Conservation (phyloP, 53 echinoderm and acorn worm genomes). For the Zoroaster sp. region DNA sequence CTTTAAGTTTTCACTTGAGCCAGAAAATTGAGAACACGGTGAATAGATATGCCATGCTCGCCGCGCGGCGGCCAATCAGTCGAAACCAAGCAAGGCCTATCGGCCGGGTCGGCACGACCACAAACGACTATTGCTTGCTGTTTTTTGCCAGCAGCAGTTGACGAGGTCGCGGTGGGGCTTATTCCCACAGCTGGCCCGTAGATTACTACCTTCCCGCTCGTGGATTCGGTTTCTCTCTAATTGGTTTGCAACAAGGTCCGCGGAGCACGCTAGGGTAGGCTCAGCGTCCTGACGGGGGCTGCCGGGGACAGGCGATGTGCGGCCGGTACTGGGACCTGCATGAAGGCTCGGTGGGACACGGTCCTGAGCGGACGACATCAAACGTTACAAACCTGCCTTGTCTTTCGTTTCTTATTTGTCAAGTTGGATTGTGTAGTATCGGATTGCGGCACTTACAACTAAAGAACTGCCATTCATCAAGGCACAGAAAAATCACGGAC, state of each 20-base stretch:
- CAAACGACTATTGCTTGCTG: conserved; percentile 54
- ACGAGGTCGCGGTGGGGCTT: conserved; percentile 35
- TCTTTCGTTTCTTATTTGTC: conserved; percentile 62
- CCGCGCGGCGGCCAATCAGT: neutral
- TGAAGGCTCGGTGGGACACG: conserved; percentile 28
- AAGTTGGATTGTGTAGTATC: conserved; percentile 38
- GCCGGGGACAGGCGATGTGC: conserved; percentile 10
- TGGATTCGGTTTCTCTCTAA: conserved; percentile 44
- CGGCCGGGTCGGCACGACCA: conserved; percentile 47
- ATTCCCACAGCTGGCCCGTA: conserved; percentile 40
- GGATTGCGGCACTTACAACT: neutral
- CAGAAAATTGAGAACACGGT: neutral
- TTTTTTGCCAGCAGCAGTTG: conserved; percentile 49
- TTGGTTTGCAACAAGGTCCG: conserved; percentile 56
- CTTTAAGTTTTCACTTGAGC: neutral
- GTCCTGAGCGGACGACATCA: conserved; percentile 61
- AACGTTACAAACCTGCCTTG: conserved; percentile 1
- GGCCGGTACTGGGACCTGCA: conserved; percentile 6
- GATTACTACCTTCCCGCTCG: conserved; percentile 35
- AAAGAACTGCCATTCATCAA: conserved; percentile 29
- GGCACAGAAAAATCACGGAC: neutral
- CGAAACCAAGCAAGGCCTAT: neutral
- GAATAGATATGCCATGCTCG: conserved; percentile 4
- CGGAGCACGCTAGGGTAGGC: neutral
- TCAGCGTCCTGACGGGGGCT: conserved; percentile 4